These are phyloP conservation scores for Scaptomyza montana DNA, from an alignment of 1,140 invertebrate genomes.

Conservation along the genomic window DNA sequence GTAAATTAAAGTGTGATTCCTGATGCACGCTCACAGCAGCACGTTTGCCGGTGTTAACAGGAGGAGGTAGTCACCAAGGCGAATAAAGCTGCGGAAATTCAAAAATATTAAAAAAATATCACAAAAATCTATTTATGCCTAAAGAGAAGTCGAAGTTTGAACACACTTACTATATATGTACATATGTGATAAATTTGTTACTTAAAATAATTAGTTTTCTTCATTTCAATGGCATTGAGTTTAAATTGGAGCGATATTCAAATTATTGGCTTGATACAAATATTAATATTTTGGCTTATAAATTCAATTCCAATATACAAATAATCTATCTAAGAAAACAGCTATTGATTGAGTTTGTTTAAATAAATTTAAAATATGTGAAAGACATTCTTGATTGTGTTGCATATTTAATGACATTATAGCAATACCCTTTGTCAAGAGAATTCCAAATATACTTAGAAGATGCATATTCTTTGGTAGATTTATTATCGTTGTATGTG, in stretches of 20 bases:
- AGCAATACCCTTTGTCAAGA: not conserved
- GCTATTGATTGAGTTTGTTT: no score
- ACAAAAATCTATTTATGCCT: no score
- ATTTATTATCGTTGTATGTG: slow-evolving; percentile 19
- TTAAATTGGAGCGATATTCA: no score
- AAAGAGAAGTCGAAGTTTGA: not conserved
- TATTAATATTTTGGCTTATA: no score
- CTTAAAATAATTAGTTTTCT: no score
- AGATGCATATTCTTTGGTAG: not conserved
- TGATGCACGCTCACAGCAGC: slow-evolving; percentile 70
- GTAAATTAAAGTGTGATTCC: slow-evolving; percentile 66
- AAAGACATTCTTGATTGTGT: not conserved
- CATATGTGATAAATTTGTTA: no score
- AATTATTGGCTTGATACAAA: no score
- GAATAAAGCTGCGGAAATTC: slow-evolving; percentile 43
- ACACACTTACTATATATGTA: slow-evolving; percentile 1
- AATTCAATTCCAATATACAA: no score
- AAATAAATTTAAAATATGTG: no score
- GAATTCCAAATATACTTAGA: slow-evolving; percentile 5
- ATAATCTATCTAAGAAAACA: no score
- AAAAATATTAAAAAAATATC: slow-evolving; percentile 27
- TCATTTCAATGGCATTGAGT: no score
- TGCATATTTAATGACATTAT: not conserved
- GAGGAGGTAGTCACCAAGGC: slow-evolving; percentile 21
- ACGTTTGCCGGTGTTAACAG: slow-evolving; percentile 16